Conservation (phyloP, 2,113 vertebrate genomes). For the Cryptomyrus ogoouensis region DNA sequence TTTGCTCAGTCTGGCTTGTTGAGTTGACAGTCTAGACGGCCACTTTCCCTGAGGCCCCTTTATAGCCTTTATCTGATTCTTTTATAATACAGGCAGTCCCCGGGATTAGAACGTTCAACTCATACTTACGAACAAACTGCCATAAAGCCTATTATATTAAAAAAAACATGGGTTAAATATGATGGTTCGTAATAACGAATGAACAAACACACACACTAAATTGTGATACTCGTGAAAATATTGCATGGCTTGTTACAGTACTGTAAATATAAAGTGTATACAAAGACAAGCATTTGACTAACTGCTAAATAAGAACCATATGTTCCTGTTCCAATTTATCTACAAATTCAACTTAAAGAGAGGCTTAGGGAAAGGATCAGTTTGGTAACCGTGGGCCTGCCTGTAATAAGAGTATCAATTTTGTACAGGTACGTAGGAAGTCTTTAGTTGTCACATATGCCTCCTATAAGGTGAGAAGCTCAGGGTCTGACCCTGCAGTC, state of each 20-base stretch:
- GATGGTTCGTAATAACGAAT: background rate
- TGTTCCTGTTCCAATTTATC: background rate
- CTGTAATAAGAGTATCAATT: no score
- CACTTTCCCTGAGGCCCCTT: background rate
- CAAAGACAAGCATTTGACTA: background rate
- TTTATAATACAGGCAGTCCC: background rate
- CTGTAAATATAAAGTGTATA: background rate
- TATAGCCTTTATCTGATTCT: background rate
- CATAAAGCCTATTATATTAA: background rate
- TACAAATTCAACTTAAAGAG: background rate
- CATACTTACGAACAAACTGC: background rate
- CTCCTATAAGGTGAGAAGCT: background rate
- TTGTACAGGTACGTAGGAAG: no score
- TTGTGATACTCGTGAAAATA: background rate
- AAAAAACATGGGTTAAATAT: no score
- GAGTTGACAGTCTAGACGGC: background rate
- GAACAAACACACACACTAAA: background rate
- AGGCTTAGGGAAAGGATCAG: background rate
- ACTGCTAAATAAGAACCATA: background rate
- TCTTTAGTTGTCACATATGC: background rate
- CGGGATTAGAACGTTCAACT: background rate
- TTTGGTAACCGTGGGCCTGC: background rate
- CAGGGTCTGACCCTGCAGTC: background rate
- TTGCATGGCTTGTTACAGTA: background rate
- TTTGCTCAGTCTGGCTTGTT: conserved; percentile 13